A percentile compares a stretch with the other conserved stretches of the same genome.
Evolutionary conservation across 1,140 invertebrate genomes (phyloP).

Genomic region (Sipha flava): DNA sequence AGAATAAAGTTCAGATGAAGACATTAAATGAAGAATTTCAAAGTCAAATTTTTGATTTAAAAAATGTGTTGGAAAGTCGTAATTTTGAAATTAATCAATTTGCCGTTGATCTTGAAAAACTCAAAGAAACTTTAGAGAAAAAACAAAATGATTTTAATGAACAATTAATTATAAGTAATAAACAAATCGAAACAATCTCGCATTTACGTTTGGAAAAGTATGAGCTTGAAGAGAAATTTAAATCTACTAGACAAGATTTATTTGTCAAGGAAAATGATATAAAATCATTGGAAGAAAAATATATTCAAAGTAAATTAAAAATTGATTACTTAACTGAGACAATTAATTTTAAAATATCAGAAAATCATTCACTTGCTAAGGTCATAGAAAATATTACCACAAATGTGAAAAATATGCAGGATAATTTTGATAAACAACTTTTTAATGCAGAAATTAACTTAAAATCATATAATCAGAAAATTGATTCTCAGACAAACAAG

Average conservation of each 20-base stretch:
- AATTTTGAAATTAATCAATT: not conserved
- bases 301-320: not conserved
- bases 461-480: not conserved
- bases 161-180: not conserved
- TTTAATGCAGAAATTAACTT: not conserved
- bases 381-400: not conserved
- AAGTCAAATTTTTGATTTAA: not conserved
- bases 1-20: not conserved
- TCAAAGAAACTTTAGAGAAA: not conserved
- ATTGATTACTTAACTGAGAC: not conserved
- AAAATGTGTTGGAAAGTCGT: not conserved
- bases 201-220: not conserved
- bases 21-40: not conserved
- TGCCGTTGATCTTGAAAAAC: not conserved
- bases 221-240: not conserved
- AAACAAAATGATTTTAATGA: conserved; percentile 7
- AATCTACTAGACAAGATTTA: not conserved
- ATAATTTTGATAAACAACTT: not conserved
- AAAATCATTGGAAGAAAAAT: not conserved
- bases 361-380: not conserved
- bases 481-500: not conserved
- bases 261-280: not conserved
- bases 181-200: not conserved
- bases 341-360: not conserved
- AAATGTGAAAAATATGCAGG: not conserved